Percentiles rank a stretch among this genome's conserved stretches.
Evolutionary conservation across 2,888 invertebrate genomes (phyloP).

Genomic region (Ametastegia equiseti): DNA sequence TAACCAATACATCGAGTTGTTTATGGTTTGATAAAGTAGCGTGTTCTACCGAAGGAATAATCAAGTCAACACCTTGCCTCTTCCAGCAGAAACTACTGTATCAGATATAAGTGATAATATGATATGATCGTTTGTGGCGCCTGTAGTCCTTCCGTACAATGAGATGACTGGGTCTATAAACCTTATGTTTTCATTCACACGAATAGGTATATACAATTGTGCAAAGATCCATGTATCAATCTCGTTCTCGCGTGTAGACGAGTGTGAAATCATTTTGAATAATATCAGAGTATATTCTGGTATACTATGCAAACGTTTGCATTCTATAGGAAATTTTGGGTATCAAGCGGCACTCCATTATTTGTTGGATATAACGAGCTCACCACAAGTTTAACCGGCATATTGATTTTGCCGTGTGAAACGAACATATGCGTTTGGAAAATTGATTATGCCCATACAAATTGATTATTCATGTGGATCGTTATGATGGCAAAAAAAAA

Average conservation of each 20-base stretch:
- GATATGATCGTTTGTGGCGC: slow-evolving; percentile 26
- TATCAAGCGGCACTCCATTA: not conserved
- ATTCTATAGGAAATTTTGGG: not conserved
- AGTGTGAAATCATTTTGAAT: not conserved
- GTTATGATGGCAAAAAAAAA: not conserved
- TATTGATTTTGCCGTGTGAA: not conserved
- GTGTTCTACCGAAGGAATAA: not conserved
- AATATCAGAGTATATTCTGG: not conserved
- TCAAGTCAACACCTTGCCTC: slow-evolving; percentile 41
- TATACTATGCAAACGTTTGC: not conserved
- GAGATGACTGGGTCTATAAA: not conserved
- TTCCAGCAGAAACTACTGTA: slow-evolving; percentile 1
- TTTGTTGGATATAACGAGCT: not conserved
- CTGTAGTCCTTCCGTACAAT: not conserved
- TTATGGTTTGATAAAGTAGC: slow-evolving; percentile 63
- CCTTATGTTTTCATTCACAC: not conserved
- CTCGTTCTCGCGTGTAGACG: not conserved
- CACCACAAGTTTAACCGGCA: not conserved
- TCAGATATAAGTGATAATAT: slow-evolving; percentile 24
- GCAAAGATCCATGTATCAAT: not conserved
- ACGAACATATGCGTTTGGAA: not conserved
- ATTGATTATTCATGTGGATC: not conserved
- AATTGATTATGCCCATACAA: not conserved
- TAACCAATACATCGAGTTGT: slow-evolving; percentile 68
- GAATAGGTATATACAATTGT: slow-evolving; percentile 5